phyloP scores from a whole-genome alignment of 2,797 vertebrate genomes.

The Monodelphis domestica region DNA sequence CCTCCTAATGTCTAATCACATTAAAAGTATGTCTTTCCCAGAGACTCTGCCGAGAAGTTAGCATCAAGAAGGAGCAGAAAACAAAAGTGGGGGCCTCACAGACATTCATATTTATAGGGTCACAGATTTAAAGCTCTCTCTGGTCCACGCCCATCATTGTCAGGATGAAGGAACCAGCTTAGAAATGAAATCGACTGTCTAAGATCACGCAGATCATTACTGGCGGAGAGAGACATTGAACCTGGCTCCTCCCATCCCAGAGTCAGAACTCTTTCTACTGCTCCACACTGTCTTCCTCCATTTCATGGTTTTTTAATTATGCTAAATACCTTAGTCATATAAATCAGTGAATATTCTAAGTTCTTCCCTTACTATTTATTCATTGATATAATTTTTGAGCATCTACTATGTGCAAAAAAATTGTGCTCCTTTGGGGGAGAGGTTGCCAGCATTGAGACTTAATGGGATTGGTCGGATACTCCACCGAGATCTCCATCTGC shows the following conservation, averaged over 20 bases:
- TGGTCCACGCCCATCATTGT: background rate
- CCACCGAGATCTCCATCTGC: background rate
- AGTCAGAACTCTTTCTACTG: background rate
- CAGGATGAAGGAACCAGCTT: background rate
- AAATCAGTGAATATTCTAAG: background rate
- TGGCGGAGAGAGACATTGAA: background rate
- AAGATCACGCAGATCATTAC: background rate
- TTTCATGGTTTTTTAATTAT: background rate
- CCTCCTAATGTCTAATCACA: slow-evolving; percentile 46
- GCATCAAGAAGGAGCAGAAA: slow-evolving; percentile 19
- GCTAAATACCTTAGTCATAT: background rate
- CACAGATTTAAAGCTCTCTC: background rate
- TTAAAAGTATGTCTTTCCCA: slow-evolving; percentile 15
- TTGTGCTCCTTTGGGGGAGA: background rate
- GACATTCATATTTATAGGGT: background rate
- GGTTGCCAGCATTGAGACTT: background rate
- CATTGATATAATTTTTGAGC: background rate
- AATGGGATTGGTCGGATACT: background rate
- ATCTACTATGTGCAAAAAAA: background rate
- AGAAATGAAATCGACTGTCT: background rate
- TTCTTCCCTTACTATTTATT: background rate
- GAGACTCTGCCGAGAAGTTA: background rate
- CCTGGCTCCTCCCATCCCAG: background rate
- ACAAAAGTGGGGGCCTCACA: no score
- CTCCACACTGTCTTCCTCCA: background rate